phyloP scores from a whole-genome alignment of 1,140 invertebrate genomes.

The Pseudomyrmex dendroicus region DNA sequence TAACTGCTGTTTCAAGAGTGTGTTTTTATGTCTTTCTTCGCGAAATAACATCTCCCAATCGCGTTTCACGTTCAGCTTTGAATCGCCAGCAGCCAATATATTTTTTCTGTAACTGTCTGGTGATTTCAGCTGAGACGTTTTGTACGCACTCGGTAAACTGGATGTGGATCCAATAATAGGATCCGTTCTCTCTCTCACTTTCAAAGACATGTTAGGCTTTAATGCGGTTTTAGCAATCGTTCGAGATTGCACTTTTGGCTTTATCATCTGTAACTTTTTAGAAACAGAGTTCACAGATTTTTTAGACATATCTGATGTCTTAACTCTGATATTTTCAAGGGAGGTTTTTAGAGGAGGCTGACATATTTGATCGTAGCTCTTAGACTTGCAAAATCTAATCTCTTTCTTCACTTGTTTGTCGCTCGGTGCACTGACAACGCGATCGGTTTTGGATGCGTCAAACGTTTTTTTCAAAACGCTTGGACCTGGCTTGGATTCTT shows the following conservation, averaged over 20 bases:
- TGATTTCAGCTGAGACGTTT: constrained; percentile 57
- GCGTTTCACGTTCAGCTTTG: constrained; percentile 64
- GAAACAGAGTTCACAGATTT: constrained; percentile 57
- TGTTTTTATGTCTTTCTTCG: constrained; percentile 80
- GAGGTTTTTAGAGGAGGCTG: constrained; percentile 66
- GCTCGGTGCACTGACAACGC: constrained; percentile 47
- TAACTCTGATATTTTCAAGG: constrained; percentile 56
- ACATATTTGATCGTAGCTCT: constrained; percentile 78
- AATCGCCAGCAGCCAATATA: constrained; percentile 76
- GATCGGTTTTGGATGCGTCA: constrained; percentile 54
- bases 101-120: constrained; percentile 60
- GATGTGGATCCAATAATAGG: constrained; percentile 59
- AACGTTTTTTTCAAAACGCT: neutral
- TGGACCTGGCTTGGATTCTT: neutral
- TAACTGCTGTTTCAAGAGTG: constrained; percentile 79
- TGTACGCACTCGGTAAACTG: constrained; percentile 50
- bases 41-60: constrained; percentile 80
- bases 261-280: constrained; percentile 68
- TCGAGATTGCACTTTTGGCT: constrained; percentile 66
- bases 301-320: constrained; percentile 55
- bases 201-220: constrained; percentile 56
- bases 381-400: constrained; percentile 74
- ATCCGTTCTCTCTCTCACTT: constrained; percentile 67
- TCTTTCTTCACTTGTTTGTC: constrained; percentile 65
- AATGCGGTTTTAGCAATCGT: constrained; percentile 60